phyloP scores from a whole-genome alignment of 1,140 invertebrate genomes.

The Metaphire vulgaris region DNA sequence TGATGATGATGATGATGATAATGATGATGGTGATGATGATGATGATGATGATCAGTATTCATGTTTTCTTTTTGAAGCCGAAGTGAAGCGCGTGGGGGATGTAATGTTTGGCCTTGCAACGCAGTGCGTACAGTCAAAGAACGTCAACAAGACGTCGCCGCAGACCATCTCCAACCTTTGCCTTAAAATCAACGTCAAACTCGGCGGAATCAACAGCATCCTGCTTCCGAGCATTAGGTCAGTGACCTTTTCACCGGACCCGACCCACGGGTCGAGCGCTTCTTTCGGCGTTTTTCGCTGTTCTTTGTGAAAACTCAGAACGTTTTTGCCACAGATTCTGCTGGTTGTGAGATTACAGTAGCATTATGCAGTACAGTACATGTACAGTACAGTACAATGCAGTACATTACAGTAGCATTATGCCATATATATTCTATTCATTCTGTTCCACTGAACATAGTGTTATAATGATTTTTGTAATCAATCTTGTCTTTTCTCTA shows the following conservation, averaged over 20 bases:
- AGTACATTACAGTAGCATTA: background rate
- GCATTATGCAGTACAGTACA: too few species aligned
- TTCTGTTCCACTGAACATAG: too few species aligned
- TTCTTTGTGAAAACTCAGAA: background rate
- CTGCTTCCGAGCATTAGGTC: conserved; percentile 85
- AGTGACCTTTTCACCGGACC: background rate
- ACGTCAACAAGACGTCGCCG: conserved; percentile 98
- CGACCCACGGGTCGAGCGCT: background rate
- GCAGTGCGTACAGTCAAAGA: conserved; percentile 99
- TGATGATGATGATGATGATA: too few species aligned
- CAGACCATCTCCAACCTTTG: conserved; percentile 99
- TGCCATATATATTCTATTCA: background rate
- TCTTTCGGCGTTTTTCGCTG: background rate
- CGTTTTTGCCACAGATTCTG: background rate
- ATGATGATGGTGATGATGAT: too few species aligned
- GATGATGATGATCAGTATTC: background rate
- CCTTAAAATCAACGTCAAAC: conserved; percentile 99
- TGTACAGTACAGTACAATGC: background rate
- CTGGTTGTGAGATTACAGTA: background rate
- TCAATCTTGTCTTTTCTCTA: background rate
- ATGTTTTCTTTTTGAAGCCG: conserved; percentile 62
- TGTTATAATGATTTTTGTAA: too few species aligned
- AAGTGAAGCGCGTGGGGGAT: conserved; percentile 98
- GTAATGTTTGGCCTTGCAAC: conserved; percentile 98
- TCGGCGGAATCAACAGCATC: conserved; percentile 99